phyloP scores from a whole-genome alignment of 1,140 invertebrate species.

The Anoplophora glabripennis region DNA sequence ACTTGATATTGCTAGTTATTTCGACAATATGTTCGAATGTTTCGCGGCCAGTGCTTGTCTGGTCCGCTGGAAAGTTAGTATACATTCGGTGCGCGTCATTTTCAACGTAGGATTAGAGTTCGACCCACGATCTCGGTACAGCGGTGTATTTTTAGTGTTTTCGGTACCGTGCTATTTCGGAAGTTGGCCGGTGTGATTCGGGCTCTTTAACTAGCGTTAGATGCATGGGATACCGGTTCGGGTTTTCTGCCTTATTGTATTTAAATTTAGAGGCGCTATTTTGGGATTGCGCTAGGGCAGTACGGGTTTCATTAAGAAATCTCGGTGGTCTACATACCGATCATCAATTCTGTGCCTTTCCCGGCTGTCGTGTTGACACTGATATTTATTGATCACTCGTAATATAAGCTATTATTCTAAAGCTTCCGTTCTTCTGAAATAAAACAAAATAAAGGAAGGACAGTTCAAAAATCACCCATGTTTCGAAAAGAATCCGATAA shows the following conservation, averaged over 20 bases:
- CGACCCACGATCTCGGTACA: slow-evolving; percentile 6
- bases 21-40: not conserved
- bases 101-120: slow-evolving; percentile 5
- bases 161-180: slow-evolving; percentile 12
- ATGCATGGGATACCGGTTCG: not conserved
- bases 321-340: too few species aligned
- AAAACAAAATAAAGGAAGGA: too few species aligned
- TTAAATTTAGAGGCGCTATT: slow-evolving; percentile 7
- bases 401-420: too few species aligned
- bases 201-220: slow-evolving; percentile 11
- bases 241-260: slow-evolving; percentile 8
- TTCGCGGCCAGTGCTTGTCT: slow-evolving; percentile 7
- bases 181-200: slow-evolving; percentile 9
- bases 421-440: too few species aligned
- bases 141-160: slow-evolving; percentile 15
- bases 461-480: too few species aligned
- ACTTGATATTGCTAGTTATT: not conserved
- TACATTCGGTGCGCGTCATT: slow-evolving; percentile 29
- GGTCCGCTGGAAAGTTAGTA: slow-evolving; percentile 24
- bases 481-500: too few species aligned
- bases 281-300: not conserved
- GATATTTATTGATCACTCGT: too few species aligned
- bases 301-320: slow-evolving; percentile 4
- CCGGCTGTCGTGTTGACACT: too few species aligned
- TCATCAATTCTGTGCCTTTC: too few species aligned